Percentiles rank a stretch among this genome's conserved stretches.
phyloP scores from a whole-genome alignment of 1,140 invertebrate species.

The Rhyzopertha dominica region DNA sequence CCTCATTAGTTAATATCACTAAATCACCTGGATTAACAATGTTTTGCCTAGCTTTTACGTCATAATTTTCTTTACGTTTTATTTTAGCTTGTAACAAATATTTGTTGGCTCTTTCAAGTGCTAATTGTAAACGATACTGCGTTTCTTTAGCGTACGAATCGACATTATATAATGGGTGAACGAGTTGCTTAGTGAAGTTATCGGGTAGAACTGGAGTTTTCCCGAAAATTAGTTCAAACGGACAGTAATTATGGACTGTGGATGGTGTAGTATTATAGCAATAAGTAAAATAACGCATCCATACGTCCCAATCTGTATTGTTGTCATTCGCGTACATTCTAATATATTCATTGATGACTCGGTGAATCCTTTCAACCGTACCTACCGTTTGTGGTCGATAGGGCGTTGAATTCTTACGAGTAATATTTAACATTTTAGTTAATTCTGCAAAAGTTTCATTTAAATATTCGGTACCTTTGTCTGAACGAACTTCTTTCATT shows the following conservation, averaged over 20 bases:
- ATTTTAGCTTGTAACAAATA: too few species aligned
- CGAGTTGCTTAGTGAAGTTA: too few species aligned
- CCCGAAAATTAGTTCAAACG: slow-evolving; percentile 5
- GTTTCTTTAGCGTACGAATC: too few species aligned
- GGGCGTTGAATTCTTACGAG: slow-evolving; percentile 1
- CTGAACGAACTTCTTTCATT: slow-evolving; percentile 13
- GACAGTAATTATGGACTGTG: slow-evolving; percentile 1
- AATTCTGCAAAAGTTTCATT: slow-evolving; percentile 5
- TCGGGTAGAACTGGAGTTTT: background rate
- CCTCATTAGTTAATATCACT: too few species aligned
- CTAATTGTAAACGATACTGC: too few species aligned
- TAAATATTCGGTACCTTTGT: slow-evolving; percentile 5
- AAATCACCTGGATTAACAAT: too few species aligned
- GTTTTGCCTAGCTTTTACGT: too few species aligned
- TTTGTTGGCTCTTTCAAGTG: too few species aligned
- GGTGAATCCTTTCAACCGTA: slow-evolving; percentile 1
- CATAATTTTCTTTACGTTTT: too few species aligned
- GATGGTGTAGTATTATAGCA: slow-evolving; percentile 3
- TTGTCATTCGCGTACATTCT: slow-evolving; percentile 1
- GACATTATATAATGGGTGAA: too few species aligned
- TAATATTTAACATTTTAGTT: slow-evolving; percentile 1
- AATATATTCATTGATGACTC: slow-evolving; percentile 5
- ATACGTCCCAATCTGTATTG: slow-evolving; percentile 2
- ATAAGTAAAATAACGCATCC: background rate
- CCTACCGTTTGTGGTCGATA: slow-evolving; percentile 6